Evolutionary conservation across 2,888 invertebrate species (phyloP).

Genomic region (Cordilura impudica): DNA sequence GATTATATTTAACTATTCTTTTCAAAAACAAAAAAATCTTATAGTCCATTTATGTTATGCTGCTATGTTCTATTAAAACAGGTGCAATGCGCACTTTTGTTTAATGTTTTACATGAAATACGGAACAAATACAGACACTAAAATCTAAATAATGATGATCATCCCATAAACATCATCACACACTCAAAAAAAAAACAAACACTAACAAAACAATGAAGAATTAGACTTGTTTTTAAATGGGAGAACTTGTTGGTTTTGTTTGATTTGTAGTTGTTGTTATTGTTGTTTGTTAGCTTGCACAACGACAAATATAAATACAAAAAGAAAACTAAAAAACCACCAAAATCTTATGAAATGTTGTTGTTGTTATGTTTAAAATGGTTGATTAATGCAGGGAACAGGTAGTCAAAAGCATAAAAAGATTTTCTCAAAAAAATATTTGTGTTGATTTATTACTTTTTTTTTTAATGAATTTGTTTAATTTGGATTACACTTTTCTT

Average conservation of each 20-base stretch:
- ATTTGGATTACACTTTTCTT: neutral
- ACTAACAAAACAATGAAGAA: neutral
- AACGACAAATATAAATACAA: slow-evolving; percentile 36
- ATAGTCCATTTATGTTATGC: neutral
- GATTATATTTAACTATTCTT: slow-evolving; percentile 2
- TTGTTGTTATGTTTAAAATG: slow-evolving; percentile 1
- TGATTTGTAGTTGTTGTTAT: slow-evolving; percentile 32
- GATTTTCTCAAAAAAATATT: neutral
- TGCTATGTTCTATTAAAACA: slow-evolving; percentile 27
- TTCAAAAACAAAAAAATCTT: neutral
- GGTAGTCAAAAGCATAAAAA: slow-evolving; percentile 32
- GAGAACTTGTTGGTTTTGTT: slow-evolving; percentile 5
- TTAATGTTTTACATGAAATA: slow-evolving; percentile 13
- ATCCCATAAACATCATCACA: neutral
- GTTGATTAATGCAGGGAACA: slow-evolving; percentile 45
- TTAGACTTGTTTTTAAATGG: slow-evolving; percentile 2
- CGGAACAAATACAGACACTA: neutral
- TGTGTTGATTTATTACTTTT: neutral
- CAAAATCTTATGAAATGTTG: too few relatives aligned
- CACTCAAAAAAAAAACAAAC: neutral
- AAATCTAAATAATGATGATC: neutral
- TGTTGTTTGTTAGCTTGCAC: slow-evolving; percentile 43
- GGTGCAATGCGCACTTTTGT: slow-evolving; percentile 42
- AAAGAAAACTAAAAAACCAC: too few relatives aligned
- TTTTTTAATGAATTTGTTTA: neutral